These are phyloP conservation scores for Chironomus tentans DNA, from an alignment of 2,888 invertebrate genomes.

Conservation along the genomic window DNA sequence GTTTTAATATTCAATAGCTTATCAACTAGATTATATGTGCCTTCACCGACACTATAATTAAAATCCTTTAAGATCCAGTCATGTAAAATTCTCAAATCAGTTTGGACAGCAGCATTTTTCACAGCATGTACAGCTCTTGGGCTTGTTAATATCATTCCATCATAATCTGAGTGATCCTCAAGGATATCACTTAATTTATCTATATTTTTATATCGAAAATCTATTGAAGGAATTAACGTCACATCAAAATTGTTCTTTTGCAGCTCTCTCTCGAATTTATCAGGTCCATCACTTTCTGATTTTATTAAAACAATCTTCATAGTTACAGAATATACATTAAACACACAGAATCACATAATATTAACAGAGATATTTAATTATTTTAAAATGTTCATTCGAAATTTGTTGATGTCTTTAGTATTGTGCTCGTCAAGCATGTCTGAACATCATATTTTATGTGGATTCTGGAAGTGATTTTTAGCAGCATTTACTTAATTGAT, in stretches of 20 bases:
- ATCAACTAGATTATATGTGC: slow-evolving; percentile 44
- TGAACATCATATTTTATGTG: too few relatives aligned
- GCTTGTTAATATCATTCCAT: slow-evolving; percentile 48
- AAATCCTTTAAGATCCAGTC: slow-evolving; percentile 27
- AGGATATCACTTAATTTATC: slow-evolving; percentile 41
- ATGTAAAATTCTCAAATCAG: too few relatives aligned
- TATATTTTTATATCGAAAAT: slow-evolving; percentile 46
- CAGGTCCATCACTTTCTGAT: slow-evolving; percentile 15
- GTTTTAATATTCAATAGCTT: slow-evolving; percentile 43
- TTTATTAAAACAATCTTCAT: slow-evolving; percentile 1
- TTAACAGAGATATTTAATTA: too few relatives aligned
- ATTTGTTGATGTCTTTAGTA: too few relatives aligned
- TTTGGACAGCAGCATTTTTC: slow-evolving; percentile 25
- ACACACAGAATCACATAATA: too few relatives aligned
- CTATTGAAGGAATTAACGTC: slow-evolving; percentile 45
- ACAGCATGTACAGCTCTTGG: slow-evolving; percentile 48
- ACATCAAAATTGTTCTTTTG: slow-evolving; percentile 43
- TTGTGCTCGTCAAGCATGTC: too few relatives aligned
- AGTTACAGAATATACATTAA: too few relatives aligned
- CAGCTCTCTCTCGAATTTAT: slow-evolving; percentile 30
- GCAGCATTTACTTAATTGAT: too few relatives aligned
- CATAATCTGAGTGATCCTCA: slow-evolving; percentile 40
- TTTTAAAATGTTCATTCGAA: too few relatives aligned
- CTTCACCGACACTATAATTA: slow-evolving; percentile 48
- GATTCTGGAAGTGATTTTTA: too few relatives aligned